Evolutionary conservation across 2,888 invertebrate species (phyloP).

Genomic region (Carabus problematicus): DNA sequence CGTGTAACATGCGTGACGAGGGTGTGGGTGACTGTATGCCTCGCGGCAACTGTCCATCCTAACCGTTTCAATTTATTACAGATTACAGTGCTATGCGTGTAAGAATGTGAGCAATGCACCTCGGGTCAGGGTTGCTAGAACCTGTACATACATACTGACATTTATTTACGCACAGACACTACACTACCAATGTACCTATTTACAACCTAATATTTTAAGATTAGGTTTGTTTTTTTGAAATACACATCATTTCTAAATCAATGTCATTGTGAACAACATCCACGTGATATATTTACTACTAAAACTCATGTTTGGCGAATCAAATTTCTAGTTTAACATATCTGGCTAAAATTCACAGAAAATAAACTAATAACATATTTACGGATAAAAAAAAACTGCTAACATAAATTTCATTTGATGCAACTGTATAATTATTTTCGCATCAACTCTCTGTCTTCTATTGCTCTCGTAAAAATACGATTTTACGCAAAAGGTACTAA

Average conservation of each 20-base stretch:
- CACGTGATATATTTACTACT: too few relatives aligned
- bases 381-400: too few relatives aligned
- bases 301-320: too few relatives aligned
- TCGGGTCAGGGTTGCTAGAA: not conserved
- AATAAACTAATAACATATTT: too few relatives aligned
- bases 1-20: constrained; percentile 1
- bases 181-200: not conserved
- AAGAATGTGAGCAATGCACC: constrained; percentile 28
- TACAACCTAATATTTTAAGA: not conserved
- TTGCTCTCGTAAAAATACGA: too few relatives aligned
- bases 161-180: not conserved
- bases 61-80: constrained; percentile 35
- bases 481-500: too few relatives aligned
- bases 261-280: constrained; percentile 4
- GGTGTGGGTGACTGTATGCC: constrained; percentile 8
- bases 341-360: too few relatives aligned
- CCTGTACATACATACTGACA: not conserved
- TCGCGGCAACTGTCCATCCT: constrained; percentile 28
- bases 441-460: too few relatives aligned
- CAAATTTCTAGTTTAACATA: too few relatives aligned
- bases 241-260: not conserved
- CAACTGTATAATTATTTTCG: too few relatives aligned
- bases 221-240: not conserved
- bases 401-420: too few relatives aligned
- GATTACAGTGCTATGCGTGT: constrained; percentile 34